Evolutionary conservation across 2,113 vertebrate genomes (phyloP), one percentile per base, ranked within the genome.

Genomic region (Castor canadensis): DNA sequence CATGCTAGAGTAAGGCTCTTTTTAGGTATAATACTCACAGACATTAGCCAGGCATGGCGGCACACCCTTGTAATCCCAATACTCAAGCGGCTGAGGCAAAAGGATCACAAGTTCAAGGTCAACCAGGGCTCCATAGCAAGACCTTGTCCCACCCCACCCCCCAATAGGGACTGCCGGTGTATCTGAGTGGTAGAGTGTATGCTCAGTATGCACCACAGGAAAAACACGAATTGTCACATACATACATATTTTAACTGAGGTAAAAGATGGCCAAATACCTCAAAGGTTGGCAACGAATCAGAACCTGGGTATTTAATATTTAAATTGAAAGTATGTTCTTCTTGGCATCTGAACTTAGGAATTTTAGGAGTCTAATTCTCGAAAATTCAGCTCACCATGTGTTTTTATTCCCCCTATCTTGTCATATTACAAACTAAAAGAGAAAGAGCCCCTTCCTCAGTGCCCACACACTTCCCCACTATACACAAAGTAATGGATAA

Each of bases 341-440:
- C 16, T 6, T 22, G 38, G 17, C 67, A 84, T 20, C 32, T 67
- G 20, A 89, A 92, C 43, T 73, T 81, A 11, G 13, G 26, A 86
- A 17, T 67, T 71, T 94, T 60, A 56, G 38, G 30, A 87, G 71
- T 72, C 89, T 28, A 8, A 85, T 89, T 92, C 76, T 60, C 52
- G 56, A 96, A 89, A 92, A 35, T 30, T 87, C 3, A 9, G 54
- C 54, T 83, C 12, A 66, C 84, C 49, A 54, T 60, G 69, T 91
- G 40, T 88, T 87, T 49, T 40, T 60, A 66, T 16, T 81, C 71
- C 66, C 80, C 52, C 76, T 28, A 85, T 45, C 35, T 86, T 66
- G 43, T 88, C 80, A 94, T 92, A 92, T 75, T 81, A 84, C 58
- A 56, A 83, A 60, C n/a, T 79, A n/a, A n/a, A n/a, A n/a, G n/a